A percentile compares a stretch with the other conserved stretches of the same genome.
phyloP scores from a whole-genome alignment of 2,888 invertebrate genomes.

The Coelinius sp. region DNA sequence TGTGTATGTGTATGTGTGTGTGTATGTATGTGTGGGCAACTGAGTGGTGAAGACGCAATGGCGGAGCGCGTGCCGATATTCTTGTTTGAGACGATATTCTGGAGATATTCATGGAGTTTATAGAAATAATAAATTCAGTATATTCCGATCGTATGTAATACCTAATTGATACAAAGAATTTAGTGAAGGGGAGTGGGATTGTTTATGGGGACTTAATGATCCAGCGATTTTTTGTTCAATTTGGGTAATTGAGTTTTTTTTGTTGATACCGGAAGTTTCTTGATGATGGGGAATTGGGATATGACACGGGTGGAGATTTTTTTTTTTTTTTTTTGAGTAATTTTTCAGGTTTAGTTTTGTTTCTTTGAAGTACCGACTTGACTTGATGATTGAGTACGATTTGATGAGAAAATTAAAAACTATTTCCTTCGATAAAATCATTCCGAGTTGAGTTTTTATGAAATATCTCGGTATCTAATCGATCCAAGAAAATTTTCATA shows the following conservation, averaged over 20 bases:
- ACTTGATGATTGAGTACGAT: neutral
- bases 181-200: too few species aligned
- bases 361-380: neutral
- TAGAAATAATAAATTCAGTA: too few species aligned
- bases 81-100: neutral
- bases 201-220: too few species aligned
- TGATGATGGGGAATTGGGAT: neutral
- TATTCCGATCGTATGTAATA: too few species aligned
- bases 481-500: too few species aligned
- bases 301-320: neutral
- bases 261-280: neutral
- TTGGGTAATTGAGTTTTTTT: too few species aligned
- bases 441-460: too few species aligned
- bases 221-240: too few species aligned
- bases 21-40: neutral
- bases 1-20: neutral
- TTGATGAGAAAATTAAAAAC: neutral
- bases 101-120: neutral
- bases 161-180: too few species aligned
- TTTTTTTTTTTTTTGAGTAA: neutral
- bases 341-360: neutral
- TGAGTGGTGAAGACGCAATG: conserved; percentile 1
- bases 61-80: conserved; percentile 10
- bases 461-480: too few species aligned
- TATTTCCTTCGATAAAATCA: too few species aligned